Percentiles rank a stretch among this genome's conserved stretches.
Evolutionary conservation across 1,140 invertebrate species (phyloP).

Genomic region (Heliothis virescens): DNA sequence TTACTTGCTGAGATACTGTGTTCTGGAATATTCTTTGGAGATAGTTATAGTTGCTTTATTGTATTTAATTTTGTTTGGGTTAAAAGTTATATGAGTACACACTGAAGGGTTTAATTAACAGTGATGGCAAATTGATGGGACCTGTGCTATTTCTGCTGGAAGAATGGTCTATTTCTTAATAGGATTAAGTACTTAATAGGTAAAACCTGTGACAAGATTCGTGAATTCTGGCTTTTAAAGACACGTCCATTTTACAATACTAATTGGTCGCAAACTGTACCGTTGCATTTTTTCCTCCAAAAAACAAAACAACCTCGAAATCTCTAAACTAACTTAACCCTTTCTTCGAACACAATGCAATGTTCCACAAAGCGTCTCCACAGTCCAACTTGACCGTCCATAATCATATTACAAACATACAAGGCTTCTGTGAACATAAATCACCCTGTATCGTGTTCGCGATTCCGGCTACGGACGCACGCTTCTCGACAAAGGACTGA

Average conservation of each 20-base stretch:
- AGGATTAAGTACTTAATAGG: too few species aligned
- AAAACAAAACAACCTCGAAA: too few species aligned
- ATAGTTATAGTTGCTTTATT: neutral
- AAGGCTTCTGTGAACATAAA: conserved; percentile 6
- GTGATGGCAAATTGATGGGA: neutral
- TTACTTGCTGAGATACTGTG: neutral
- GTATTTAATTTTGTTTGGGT: neutral
- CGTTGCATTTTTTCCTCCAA: too few species aligned
- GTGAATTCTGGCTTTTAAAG: too few species aligned
- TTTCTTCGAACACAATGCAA: neutral
- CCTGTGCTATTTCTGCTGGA: too few species aligned
- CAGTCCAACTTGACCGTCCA: neutral
- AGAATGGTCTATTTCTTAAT: too few species aligned
- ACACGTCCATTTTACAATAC: too few species aligned
- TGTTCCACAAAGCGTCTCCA: neutral
- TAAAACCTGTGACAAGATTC: too few species aligned
- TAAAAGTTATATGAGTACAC: neutral
- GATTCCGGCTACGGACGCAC: conserved; percentile 35
- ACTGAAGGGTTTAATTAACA: too few species aligned
- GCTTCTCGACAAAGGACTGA: conserved; percentile 49
- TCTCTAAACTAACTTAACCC: too few species aligned
- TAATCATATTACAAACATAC: conserved; percentile 13
- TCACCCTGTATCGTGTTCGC: conserved; percentile 34
- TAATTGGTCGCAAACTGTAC: too few species aligned
- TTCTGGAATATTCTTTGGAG: neutral